A percentile compares a stretch with the other conserved stretches of the same genome.
phyloP scores from a whole-genome alignment of 2,888 invertebrate genomes.

The Conistra vaccinii region DNA sequence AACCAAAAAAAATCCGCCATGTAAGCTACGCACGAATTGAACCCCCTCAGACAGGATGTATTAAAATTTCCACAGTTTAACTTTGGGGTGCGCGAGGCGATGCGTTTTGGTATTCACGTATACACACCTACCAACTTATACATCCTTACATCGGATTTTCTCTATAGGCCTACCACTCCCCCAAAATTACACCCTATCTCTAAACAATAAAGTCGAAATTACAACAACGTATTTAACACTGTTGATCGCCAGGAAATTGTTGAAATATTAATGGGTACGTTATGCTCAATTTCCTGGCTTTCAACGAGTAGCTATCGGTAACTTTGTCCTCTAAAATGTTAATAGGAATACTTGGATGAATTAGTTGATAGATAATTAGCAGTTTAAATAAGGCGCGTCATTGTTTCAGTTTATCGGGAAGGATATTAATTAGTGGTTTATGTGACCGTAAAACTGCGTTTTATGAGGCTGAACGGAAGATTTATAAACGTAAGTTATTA shows the following conservation, averaged over 20 bases:
- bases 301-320: conserved; percentile 86
- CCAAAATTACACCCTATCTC: conserved; percentile 67
- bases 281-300: conserved; percentile 90
- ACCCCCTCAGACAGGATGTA: conserved; percentile 80
- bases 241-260: conserved; percentile 86
- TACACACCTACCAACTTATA: conserved; percentile 69
- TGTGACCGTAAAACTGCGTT: conserved; percentile 42
- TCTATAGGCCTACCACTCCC: conserved; percentile 61
- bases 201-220: conserved; percentile 62
- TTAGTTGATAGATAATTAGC: conserved; percentile 72
- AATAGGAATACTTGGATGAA: conserved; percentile 73
- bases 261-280: conserved; percentile 88
- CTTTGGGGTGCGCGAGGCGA: conserved; percentile 82
- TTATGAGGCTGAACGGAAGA: conserved; percentile 46
- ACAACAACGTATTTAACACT: conserved; percentile 58
- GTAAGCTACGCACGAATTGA: conserved; percentile 69
- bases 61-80: conserved; percentile 86
- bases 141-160: conserved; percentile 73
- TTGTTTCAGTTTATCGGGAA: conserved; percentile 53
- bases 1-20: conserved; percentile 58
- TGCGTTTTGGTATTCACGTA: conserved; percentile 81
- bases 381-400: conserved; percentile 62
- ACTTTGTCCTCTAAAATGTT: conserved; percentile 82
- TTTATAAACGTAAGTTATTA: conserved; percentile 40
- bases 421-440: conserved; percentile 54